phyloP scores from a whole-genome alignment of 2,113 vertebrate genomes.

The Eretmodus cyanostictus region DNA sequence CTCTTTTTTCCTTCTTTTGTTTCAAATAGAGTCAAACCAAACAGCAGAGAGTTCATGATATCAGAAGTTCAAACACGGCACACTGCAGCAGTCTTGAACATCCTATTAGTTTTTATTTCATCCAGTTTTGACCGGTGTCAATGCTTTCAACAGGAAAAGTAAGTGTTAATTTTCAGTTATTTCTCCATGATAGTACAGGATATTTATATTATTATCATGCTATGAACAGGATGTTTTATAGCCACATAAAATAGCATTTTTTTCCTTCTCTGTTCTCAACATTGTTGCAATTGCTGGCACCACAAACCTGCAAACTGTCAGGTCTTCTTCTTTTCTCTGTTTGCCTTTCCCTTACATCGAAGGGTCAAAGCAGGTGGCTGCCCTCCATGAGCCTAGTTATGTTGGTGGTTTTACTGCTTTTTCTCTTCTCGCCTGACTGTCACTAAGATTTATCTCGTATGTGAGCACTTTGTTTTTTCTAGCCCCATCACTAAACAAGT shows the following conservation, averaged over 20 bases:
- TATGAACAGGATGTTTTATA: not conserved
- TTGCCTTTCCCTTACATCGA: not conserved
- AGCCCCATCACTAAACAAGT: not conserved
- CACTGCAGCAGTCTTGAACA: not conserved
- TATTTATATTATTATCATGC: too few species aligned
- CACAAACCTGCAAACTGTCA: not conserved
- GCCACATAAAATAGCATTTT: not conserved
- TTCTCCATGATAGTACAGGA: not conserved
- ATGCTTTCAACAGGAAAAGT: not conserved
- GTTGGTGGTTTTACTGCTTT: not conserved
- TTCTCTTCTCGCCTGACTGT: not conserved
- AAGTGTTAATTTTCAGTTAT: not conserved
- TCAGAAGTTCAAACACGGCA: not conserved
- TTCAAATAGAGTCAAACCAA: not conserved
- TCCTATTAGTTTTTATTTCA: not conserved
- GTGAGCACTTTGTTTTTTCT: not conserved
- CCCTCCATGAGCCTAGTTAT: not conserved
- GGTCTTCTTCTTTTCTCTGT: not conserved
- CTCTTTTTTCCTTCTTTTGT: not conserved
- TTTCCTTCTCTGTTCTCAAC: not conserved
- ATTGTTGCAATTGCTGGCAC: not conserved
- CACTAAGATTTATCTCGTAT: not conserved
- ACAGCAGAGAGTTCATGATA: not conserved
- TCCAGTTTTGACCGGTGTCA: not conserved
- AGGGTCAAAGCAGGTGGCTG: not conserved